Percentiles rank a stretch among this genome's conserved stretches.
These are phyloP conservation scores for Apeira syringaria DNA, from an alignment of 2,888 invertebrate species.

Conservation along the genomic window DNA sequence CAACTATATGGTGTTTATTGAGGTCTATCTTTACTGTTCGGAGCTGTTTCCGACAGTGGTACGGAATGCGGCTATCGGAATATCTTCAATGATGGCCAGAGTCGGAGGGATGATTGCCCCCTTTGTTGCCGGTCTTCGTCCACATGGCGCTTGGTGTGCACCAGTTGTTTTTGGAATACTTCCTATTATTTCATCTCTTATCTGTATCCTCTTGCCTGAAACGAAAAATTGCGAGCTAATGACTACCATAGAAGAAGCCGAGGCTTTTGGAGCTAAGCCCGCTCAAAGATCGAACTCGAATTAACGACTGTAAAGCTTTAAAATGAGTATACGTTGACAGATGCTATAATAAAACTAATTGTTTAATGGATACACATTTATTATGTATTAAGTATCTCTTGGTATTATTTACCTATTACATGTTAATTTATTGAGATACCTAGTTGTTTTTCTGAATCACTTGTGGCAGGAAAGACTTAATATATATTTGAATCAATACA, in stretches of 20 bases:
- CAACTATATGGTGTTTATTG: constrained; percentile 90
- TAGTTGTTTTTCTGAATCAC: no score
- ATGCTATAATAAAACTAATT: no score
- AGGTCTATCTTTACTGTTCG: constrained; percentile 91
- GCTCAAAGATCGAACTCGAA: constrained; percentile 5
- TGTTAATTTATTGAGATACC: no score
- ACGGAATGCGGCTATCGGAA: constrained; percentile 92
- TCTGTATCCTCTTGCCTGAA: constrained; percentile 89
- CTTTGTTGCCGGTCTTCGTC: constrained; percentile 86
- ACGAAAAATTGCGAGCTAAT: constrained; percentile 89
- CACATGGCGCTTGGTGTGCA: constrained; percentile 84
- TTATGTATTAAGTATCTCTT: no score
- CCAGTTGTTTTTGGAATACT: constrained; percentile 88
- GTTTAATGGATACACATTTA: no score
- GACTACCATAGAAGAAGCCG: constrained; percentile 90
- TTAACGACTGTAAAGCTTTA: no score
- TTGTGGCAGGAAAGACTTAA: no score
- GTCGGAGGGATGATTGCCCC: constrained; percentile 93
- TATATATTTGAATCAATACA: no score
- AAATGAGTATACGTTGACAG: no score
- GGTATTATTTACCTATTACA: no score
- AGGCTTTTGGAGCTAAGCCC: constrained; percentile 61
- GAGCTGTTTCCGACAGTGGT: constrained; percentile 95
- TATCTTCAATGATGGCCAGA: constrained; percentile 92
- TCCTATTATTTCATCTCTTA: constrained; percentile 85